Percentiles rank a stretch among this genome's conserved stretches.
These are phyloP conservation scores for Coboldia fuscipes DNA, from an alignment of 1,140 invertebrate species.

Conservation along the genomic window DNA sequence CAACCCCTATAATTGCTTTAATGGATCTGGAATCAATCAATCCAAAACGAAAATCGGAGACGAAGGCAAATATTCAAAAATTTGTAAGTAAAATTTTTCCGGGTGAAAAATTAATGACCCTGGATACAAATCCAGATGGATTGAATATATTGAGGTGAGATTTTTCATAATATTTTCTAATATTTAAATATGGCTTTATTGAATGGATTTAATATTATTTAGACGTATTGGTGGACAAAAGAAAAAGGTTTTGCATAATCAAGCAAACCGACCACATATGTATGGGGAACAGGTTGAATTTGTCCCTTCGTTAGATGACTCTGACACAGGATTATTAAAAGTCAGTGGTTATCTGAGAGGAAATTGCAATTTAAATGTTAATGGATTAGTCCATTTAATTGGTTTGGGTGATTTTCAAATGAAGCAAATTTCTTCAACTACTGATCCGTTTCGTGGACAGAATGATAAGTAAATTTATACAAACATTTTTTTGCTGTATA, in stretches of 20 bases:
- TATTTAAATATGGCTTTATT: neutral
- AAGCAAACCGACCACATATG: conserved; percentile 57
- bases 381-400: conserved; percentile 72
- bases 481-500: neutral
- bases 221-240: conserved; percentile 58
- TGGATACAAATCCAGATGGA: conserved; percentile 57
- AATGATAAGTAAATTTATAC: conserved; percentile 18
- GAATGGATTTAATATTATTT: neutral
- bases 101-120: conserved; percentile 53
- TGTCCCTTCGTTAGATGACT: conserved; percentile 11
- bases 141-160: conserved; percentile 43
- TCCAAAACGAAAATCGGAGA: conserved; percentile 47
- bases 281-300: conserved; percentile 60
- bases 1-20: conserved; percentile 52
- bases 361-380: conserved; percentile 57
- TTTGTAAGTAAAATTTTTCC: conserved; percentile 56
- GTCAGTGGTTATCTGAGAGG: conserved; percentile 72
- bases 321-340: conserved; percentile 29
- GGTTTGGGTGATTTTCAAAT: conserved; percentile 87
- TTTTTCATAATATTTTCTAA: neutral
- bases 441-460: conserved; percentile 54
- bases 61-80: conserved; percentile 55
- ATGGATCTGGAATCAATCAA: conserved; percentile 51
- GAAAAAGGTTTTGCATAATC: conserved; percentile 43
- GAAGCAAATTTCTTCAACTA: conserved; percentile 46